Percentiles rank a stretch among this genome's conserved stretches.
Evolutionary conservation across 2,888 invertebrate species (phyloP).

Genomic region (Acanthoscelides obtectus): DNA sequence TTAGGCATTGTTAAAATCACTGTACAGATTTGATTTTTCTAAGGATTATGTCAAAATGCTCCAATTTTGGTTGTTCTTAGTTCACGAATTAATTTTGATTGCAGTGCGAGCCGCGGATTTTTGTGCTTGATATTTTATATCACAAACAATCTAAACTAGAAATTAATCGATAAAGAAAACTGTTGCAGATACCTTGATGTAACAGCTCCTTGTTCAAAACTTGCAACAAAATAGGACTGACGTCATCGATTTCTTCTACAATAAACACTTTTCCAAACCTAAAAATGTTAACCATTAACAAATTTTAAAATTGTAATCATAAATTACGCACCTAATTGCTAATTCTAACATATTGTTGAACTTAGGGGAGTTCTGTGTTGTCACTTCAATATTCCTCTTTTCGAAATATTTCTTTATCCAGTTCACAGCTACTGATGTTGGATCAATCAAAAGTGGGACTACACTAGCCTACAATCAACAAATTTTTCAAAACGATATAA

Average conservation of each 20-base stretch:
- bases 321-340: slow-evolving; percentile 55
- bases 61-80: too few species aligned
- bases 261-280: slow-evolving; percentile 90
- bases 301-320: background rate
- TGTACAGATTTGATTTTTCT: too few species aligned
- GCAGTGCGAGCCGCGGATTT: too few species aligned
- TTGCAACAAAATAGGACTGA: slow-evolving; percentile 60
- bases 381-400: slow-evolving; percentile 65
- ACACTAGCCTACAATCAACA: slow-evolving; percentile 49
- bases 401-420: slow-evolving; percentile 76
- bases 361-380: slow-evolving; percentile 72
- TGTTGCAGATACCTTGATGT: slow-evolving; percentile 49
- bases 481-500: too few species aligned
- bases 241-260: slow-evolving; percentile 66
- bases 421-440: slow-evolving; percentile 74
- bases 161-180: too few species aligned
- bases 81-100: too few species aligned
- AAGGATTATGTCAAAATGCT: too few species aligned
- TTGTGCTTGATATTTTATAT: too few species aligned
- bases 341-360: slow-evolving; percentile 72
- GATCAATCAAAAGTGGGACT: slow-evolving; percentile 82
- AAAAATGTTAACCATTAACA: too few species aligned
- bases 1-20: too few species aligned
- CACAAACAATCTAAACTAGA: too few species aligned
- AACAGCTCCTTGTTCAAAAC: slow-evolving; percentile 60